Evolutionary conservation across 2,888 invertebrate genomes (phyloP), one percentile per base, ranked within the genome.

Genomic region (Nemotelus pantherinus): DNA sequence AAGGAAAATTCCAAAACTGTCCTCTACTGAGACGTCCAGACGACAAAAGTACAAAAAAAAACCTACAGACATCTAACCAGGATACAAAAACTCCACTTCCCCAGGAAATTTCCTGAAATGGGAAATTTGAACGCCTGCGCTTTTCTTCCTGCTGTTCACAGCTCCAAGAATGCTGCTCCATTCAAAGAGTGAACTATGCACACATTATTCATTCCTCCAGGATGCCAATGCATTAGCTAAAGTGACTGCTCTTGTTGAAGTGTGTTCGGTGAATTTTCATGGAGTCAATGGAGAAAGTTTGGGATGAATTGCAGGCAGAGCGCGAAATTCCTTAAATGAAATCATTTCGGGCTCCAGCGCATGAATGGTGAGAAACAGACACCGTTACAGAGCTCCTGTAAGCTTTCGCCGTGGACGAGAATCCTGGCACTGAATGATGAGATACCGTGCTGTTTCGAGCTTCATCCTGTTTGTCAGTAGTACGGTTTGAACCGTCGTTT

Each of bases 401-500:
- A 70, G 55, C 44, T 70, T 70, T 67, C 60, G 53, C n/a, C 44
- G 45, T 45, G 58, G 53, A 77, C 77, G 72, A 77, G 78, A 78
- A 78, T 78, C 77, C 72, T 65, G 65, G 48, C 43, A 72, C 77
- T 63, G 67, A 58, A 10, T 71, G 77, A 67, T 25, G 25, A 44
- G 55, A 71, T 65, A 45, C 3, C 43, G 43, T 64, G 44, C 39
- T 65, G 57, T 48, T 57, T 41, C 48, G 48, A 25, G 47, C 53
- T n/a, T 47, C 6, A 68, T 71, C 55, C 10, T 60, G 71, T 76
- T 58, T 63, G 57, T 77, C 67, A 57, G 76, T 79, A 79, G 79
- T 79, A 77, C 79, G 79, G 77, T 76, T 77, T 77, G 44, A 77
- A 65, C 77, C 77, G 70, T 77, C 77, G 79, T 58, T 48, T 72